Evolutionary conservation across 2,797 vertebrate species (phyloP), one percentile per base, ranked within the genome.

Genomic region (Coluber constrictor): DNA sequence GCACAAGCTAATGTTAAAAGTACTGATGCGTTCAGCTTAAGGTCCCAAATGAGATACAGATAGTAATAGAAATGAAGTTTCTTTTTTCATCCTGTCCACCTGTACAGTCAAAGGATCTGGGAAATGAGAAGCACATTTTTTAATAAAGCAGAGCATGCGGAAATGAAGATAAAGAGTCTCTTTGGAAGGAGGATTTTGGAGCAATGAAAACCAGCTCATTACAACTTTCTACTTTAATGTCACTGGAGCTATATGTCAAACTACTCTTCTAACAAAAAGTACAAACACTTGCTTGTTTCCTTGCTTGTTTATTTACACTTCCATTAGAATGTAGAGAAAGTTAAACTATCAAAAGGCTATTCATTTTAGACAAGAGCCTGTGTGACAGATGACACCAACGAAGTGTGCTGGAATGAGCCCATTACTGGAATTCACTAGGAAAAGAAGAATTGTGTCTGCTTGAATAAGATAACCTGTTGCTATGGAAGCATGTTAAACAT

Each of bases 381-480:
- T 90, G 92, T 96, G 96, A 96, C 96, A 97, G 96, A 96, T 96
- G 95, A 97, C 93, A 96, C 95, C 97, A 97, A 87, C 87, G 94
- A 96, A 96, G 96, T 97, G 96, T 96, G 96, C 96, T 97, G 96
- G 96, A 96, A 96, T 95, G 94, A 96, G 93, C 93, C 96, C 95
- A 97, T 96, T 96, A 96, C 95, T 96, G 92, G 95, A 96, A 96
- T 96, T 94, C 96, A 96, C 96, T 94, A 91, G 95, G 94, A 94
- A 91, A 93, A 86, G 93, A 93, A 93, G 95, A 96, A 96, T 95
- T 96, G 94, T 95, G 93, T 95, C 94, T 95, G 96, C 95, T 90
- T 96, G 96, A 97, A 95, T 95, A 96, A 96, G 95, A 94, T 94
- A 96, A 96, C 94, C 92, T 87, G 94, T 97, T 96, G 93, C 96